phyloP scores from a whole-genome alignment of 2,113 vertebrate genomes.

The Paedocypris sp. region DNA sequence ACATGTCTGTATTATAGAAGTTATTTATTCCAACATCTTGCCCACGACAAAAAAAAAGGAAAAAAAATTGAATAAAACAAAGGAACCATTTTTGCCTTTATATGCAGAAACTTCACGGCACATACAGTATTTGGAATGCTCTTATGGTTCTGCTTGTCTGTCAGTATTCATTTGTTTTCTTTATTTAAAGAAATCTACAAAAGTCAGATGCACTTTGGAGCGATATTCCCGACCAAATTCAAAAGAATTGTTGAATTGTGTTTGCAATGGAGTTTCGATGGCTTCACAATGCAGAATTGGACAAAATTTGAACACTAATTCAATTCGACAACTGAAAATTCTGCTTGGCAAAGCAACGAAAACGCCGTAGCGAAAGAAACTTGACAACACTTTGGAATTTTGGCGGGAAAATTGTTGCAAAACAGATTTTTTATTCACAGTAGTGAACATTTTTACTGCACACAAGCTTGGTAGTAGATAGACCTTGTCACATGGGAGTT shows the following conservation, averaged over 20 bases:
- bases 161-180: constrained; percentile 11
- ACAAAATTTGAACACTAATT: too few relatives aligned
- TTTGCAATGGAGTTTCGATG: too few relatives aligned
- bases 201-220: background rate
- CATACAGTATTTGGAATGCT: background rate
- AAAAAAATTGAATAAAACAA: background rate
- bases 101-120: background rate
- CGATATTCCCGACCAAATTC: too few relatives aligned
- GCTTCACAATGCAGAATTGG: too few relatives aligned
- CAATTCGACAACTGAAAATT: too few relatives aligned
- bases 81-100: background rate
- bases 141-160: background rate
- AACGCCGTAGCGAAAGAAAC: too few relatives aligned
- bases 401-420: too few relatives aligned
- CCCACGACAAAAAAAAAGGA: background rate
- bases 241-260: too few relatives aligned
- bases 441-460: background rate
- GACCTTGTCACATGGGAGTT: background rate
- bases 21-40: background rate
- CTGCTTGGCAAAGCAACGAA: too few relatives aligned
- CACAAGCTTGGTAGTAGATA: background rate
- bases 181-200: too few relatives aligned
- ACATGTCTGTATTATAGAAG: constrained; percentile 21
- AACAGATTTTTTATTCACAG: background rate
- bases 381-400: too few relatives aligned